Conservation (phyloP, 2,797 vertebrate species). For the Aldrovandia affinis region DNA sequence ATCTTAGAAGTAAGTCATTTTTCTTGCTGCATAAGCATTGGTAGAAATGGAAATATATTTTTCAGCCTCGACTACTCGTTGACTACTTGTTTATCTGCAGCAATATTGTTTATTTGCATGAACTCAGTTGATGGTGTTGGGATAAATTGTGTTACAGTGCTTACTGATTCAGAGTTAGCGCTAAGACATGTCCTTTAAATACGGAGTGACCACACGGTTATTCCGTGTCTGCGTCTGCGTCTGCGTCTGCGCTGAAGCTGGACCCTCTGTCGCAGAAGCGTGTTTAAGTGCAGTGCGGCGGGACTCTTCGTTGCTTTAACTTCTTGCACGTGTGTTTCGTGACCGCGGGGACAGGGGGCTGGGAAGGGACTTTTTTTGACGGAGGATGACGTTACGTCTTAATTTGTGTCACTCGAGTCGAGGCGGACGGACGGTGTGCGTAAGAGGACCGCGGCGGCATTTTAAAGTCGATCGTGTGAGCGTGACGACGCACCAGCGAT, state of each 20-base stretch:
- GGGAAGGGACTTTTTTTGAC: neutral
- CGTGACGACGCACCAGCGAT: conserved; percentile 25
- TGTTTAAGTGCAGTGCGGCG: neutral
- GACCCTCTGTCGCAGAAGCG: neutral
- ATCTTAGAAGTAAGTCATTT: neutral
- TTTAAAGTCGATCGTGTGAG: conserved; percentile 30
- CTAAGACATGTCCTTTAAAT: neutral
- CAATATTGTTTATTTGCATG: neutral
- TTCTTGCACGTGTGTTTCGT: neutral
- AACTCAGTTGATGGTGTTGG: too few relatives aligned
- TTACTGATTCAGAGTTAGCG: neutral
- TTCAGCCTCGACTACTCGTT: neutral
- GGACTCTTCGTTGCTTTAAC: neutral
- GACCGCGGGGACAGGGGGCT: neutral
- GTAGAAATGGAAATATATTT: neutral
- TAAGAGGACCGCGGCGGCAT: conserved; percentile 23
- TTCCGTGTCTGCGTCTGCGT: neutral
- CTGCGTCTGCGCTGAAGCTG: neutral
- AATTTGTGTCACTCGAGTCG: neutral
- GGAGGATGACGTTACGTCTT: conserved; percentile 10
- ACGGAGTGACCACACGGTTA: neutral
- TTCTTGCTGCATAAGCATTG: neutral
- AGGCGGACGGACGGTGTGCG: neutral
- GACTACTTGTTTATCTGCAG: neutral
- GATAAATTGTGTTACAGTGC: neutral